Evolutionary conservation across 1,140 invertebrate genomes (phyloP), one percentile per base, ranked within the genome.

Genomic region (Neodiprion virginianus): DNA sequence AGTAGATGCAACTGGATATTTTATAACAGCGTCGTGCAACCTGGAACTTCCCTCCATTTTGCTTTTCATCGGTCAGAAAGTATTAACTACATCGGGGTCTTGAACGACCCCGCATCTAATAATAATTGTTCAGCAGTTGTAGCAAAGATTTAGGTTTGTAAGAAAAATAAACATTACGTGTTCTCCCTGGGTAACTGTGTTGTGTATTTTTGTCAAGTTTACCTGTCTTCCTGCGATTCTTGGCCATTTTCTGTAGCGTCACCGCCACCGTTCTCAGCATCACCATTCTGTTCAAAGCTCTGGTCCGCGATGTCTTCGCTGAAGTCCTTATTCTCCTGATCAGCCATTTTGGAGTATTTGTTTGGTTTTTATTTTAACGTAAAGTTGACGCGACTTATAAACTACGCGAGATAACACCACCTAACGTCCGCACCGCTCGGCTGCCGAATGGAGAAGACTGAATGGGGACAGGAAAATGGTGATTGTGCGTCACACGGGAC

Each of bases 271-370:
- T 86, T 86, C 68, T 85, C 86, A 47, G 83, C 81, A n/a, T 88
- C 86, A 40, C 86, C 87, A 77, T 89, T 88, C 81, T 88, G 87
- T 75, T 89, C 88, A 71, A 87, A 89, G 69, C 82, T 88, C 74
- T 88, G 86, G 67, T 88, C 87, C 53, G 83, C 83, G 71, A 88
- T 81, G 77, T 89, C 88, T 74, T 89, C 88, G 82, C 86, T 89
- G 82, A 88, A 89, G 75, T 88, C 87, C 80, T 88, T 89, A 68
- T 84, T 87, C 76, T 88, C 88, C 80, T 88, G 87, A 77, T 88
- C 87, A 49, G 86, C 83, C 87, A 88, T 88, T 72, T 23, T 82
- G 68, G 7, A 14, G 48, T 21, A 1, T 14, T 53, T 48, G 17
- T n/a, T 67, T 23, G 28, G 12, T 47, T 68, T 48, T 66, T 48